Conservation (phyloP, 2,797 vertebrate species). For the Chaunax sp. region DNA sequence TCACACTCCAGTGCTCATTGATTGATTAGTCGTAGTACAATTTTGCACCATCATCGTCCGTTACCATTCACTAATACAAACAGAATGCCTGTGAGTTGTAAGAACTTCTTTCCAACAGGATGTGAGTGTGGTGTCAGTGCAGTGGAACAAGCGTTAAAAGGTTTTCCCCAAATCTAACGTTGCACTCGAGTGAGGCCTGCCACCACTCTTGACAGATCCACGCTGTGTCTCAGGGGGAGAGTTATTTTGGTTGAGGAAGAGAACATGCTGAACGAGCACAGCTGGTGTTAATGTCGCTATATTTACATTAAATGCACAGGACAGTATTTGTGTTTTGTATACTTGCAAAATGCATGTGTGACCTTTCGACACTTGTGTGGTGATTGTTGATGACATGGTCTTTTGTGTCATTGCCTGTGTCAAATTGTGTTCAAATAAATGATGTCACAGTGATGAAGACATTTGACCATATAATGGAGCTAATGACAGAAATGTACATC, state of each 20-base stretch:
- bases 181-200: too few species aligned
- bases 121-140: too few species aligned
- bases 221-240: slow-evolving; percentile 19
- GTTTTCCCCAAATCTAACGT: slow-evolving; percentile 4
- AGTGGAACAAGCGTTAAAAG: slow-evolving; percentile 4
- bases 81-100: too few species aligned
- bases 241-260: slow-evolving; percentile 68
- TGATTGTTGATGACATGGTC: neutral
- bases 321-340: neutral
- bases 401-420: neutral
- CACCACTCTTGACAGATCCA: slow-evolving; percentile 17
- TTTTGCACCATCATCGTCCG: too few species aligned
- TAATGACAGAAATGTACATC: neutral
- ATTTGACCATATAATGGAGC: too few species aligned
- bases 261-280: slow-evolving; percentile 60
- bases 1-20: too few species aligned
- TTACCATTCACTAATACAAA: too few species aligned
- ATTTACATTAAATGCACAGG: slow-evolving; percentile 38
- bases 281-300: slow-evolving; percentile 54
- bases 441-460: neutral
- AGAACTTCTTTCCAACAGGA: too few species aligned
- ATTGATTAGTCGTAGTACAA: too few species aligned
- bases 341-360: neutral
- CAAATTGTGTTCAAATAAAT: neutral
- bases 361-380: neutral